phyloP scores from a whole-genome alignment of 2,797 vertebrate species.

The Melanotaenia parkinsoni region DNA sequence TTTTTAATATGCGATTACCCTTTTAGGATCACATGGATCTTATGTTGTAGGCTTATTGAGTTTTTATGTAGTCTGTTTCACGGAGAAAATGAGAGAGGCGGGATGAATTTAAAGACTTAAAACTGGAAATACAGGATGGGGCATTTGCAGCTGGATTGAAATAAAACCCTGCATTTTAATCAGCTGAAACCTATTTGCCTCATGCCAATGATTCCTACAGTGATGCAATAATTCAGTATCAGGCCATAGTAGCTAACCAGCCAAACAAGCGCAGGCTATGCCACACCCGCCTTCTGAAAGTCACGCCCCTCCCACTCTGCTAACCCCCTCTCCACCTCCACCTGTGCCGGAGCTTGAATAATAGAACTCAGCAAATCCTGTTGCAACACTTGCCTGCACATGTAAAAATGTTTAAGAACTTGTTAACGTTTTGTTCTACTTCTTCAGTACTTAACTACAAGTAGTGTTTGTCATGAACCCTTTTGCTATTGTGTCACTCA shows the following conservation, averaged over 20 bases:
- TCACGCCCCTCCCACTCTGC: constrained; percentile 29
- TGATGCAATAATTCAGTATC: constrained; percentile 67
- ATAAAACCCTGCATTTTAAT: not conserved
- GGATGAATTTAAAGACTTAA: constrained; percentile 6
- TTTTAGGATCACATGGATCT: not conserved
- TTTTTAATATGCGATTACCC: not conserved
- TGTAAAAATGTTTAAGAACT: constrained; percentile 19
- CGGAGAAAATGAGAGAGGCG: not conserved
- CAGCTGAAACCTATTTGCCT: constrained; percentile 6
- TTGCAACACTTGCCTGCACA: constrained; percentile 17
- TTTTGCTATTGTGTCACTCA: not conserved
- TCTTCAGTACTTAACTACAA: not conserved
- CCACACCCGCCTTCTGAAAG: constrained; percentile 46
- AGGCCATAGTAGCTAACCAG: constrained; percentile 61
- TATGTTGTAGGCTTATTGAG: not conserved
- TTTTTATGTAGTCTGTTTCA: constrained; percentile 10
- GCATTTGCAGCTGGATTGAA: constrained; percentile 24
- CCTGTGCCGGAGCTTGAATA: constrained; percentile 37
- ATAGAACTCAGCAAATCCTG: constrained; percentile 1
- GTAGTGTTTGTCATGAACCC: not conserved
- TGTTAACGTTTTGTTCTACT: not conserved
- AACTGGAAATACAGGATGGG: constrained; percentile 47
- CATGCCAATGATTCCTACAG: constrained; percentile 3
- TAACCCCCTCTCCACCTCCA: not conserved
- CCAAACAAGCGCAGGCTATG: constrained; percentile 31